Percentiles rank a stretch among this genome's conserved stretches.
phyloP scores from a whole-genome alignment of 2,113 vertebrate genomes.

The Dromiciops gliroides region DNA sequence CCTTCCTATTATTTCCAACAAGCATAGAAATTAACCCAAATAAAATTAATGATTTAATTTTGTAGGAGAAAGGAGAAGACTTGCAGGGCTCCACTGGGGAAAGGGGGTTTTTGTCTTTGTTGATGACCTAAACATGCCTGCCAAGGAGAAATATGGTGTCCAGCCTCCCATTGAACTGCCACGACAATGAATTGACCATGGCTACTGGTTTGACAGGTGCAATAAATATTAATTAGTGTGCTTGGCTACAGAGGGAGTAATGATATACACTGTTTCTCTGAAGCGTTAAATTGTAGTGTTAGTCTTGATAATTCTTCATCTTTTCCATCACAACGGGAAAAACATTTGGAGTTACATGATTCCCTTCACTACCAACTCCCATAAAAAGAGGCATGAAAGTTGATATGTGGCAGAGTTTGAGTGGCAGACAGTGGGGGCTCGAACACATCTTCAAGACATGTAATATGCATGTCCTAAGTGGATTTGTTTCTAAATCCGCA shows the following conservation, averaged over 20 bases:
- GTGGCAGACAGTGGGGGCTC: constrained; percentile 61
- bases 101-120: constrained; percentile 86
- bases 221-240: constrained; percentile 93
- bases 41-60: constrained; percentile 87
- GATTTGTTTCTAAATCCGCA: constrained; percentile 54
- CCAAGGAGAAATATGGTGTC: constrained; percentile 88
- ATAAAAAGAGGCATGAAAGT: constrained; percentile 80
- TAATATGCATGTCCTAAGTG: constrained; percentile 37
- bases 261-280: constrained; percentile 88
- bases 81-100: constrained; percentile 79
- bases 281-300: constrained; percentile 91
- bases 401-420: constrained; percentile 79
- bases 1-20: constrained; percentile 76
- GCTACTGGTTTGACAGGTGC: constrained; percentile 89
- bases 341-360: constrained; percentile 81
- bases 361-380: constrained; percentile 54
- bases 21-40: constrained; percentile 84
- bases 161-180: constrained; percentile 88
- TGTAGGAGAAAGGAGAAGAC: constrained; percentile 82
- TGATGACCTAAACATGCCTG: constrained; percentile 90
- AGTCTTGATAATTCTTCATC: constrained; percentile 88
- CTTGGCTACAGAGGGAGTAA: constrained; percentile 88
- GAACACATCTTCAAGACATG: constrained; percentile 45
- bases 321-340: constrained; percentile 85
- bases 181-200: constrained; percentile 87